Base-by-base conservation (phyloP, 2,888 invertebrate species). In the Hermaeophaga mercurialis region DNA sequence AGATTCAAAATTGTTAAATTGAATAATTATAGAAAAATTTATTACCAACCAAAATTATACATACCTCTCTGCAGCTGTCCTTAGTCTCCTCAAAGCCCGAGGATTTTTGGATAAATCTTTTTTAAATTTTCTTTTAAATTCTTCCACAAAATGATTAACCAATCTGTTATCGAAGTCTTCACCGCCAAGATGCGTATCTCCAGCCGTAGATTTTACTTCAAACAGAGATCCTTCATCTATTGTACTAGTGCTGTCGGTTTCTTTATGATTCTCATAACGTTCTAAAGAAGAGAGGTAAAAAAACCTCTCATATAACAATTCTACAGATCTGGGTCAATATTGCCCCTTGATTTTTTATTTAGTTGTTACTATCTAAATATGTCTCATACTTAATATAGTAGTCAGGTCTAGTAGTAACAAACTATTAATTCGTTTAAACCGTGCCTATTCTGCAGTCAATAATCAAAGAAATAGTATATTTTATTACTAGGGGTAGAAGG, bases 221-320 rank as follows among this genome's bases (percentile, higher is more conserved):
- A 92, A 91, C 74, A 91, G 90, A 14, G 90, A 90, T 38, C 80
- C 80, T 75, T 91, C 90, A 72, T 90, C 90, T 72, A 92, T 91
- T 43, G 89, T 88, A 41, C 70, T 62, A 62, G 68, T 62, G 62
- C 54, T 22, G 66, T 88, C 2, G 91, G 91, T 73, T 91, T 90
- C 74, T 90, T 90, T 70, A 90, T 89, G 67, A 92, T 91, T 54
- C 91, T 81, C 18, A 92, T 78, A 3, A 93, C 90, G 73, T 91
- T 91, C 86, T 44, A 63, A 9, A 60, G 56, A 28, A 33, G 33
- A 33, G 33, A 33, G 33, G 33, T 33, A 12, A 33, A 5, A 33
- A 31, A 14, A 39, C 18, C 39, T 39, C 39, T 39, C 39, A 18
- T n/a, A n/a, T 3, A 22, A 33, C 4, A 19, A 1, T 38, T 24